A percentile compares a stretch with the other conserved stretches of the same genome.
Conservation (phyloP, 2,797 vertebrate species). For the Pteronotus mesoamericanus region DNA sequence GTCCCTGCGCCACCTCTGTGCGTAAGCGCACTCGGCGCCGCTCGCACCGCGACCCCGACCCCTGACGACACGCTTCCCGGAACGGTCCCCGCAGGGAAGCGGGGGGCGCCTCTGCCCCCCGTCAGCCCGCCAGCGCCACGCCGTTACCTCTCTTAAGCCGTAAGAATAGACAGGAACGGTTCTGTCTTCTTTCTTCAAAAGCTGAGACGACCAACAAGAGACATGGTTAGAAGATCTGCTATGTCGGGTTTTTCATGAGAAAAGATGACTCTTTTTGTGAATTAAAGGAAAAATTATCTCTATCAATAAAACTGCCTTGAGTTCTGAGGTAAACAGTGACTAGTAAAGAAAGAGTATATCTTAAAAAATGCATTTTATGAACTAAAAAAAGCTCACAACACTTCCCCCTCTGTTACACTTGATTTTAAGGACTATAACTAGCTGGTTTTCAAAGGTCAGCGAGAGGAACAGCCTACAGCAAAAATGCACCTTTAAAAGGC, state of each 20-base stretch:
- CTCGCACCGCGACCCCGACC: not conserved
- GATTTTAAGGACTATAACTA: not conserved
- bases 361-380: not conserved
- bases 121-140: too few species aligned
- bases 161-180: constrained; percentile 53
- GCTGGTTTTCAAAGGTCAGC: not conserved
- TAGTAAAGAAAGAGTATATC: not conserved
- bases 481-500: not conserved
- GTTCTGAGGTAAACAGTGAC: not conserved
- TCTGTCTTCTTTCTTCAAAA: constrained; percentile 80
- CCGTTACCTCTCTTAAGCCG: constrained; percentile 81
- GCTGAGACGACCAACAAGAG: constrained; percentile 71
- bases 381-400: not conserved
- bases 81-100: too few species aligned
- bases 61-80: not conserved
- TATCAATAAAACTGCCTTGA: not conserved
- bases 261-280: not conserved
- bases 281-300: not conserved
- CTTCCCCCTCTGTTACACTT: not conserved
- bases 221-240: not conserved
- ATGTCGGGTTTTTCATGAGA: not conserved
- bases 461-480: not conserved
- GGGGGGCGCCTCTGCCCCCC: too few species aligned
- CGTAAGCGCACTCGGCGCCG: not conserved
- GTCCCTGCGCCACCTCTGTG: not conserved